A percentile compares a stretch with the other conserved stretches of the same genome.
Evolutionary conservation across 2,797 vertebrate species (phyloP).

Genomic region (Bradypodion ventrale): DNA sequence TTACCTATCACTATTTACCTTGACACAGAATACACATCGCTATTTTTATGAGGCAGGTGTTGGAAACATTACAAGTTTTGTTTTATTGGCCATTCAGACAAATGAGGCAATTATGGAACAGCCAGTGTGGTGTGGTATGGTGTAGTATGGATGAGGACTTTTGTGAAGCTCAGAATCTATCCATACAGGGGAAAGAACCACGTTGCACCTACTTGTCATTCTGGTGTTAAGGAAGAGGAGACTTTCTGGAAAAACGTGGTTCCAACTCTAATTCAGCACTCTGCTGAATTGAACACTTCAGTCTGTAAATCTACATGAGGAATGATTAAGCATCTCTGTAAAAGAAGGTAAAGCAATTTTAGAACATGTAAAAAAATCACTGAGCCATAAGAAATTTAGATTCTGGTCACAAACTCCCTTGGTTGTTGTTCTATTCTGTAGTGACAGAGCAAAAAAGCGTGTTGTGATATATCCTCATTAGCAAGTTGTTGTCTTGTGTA

Average conservation of each 20-base stretch:
- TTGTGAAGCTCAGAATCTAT: too few relatives aligned
- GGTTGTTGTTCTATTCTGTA: constrained; percentile 11
- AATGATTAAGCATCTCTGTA: constrained; percentile 8
- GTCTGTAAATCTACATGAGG: constrained; percentile 23
- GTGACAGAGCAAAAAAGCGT: constrained; percentile 42
- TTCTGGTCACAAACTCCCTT: constrained; percentile 32
- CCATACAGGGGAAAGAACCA: too few relatives aligned
- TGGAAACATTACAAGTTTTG: neutral
- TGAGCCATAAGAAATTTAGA: neutral
- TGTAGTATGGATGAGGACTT: neutral
- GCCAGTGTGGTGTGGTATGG: neutral
- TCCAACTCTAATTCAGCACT: neutral
- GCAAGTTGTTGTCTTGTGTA: constrained; percentile 34
- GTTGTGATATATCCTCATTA: constrained; percentile 33
- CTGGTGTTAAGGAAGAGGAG: too few relatives aligned
- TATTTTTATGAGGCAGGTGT: neutral
- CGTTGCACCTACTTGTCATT: too few relatives aligned
- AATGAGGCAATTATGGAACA: neutral
- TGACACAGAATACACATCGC: neutral
- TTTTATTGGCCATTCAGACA: neutral
- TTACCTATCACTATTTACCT: neutral
- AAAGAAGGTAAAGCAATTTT: constrained; percentile 44
- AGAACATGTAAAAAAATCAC: constrained; percentile 10
- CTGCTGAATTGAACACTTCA: constrained; percentile 8
- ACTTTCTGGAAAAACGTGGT: too few relatives aligned